These are phyloP conservation scores for Drosophila sp. DNA, from an alignment of 1,140 invertebrate genomes.

Conservation along the genomic window DNA sequence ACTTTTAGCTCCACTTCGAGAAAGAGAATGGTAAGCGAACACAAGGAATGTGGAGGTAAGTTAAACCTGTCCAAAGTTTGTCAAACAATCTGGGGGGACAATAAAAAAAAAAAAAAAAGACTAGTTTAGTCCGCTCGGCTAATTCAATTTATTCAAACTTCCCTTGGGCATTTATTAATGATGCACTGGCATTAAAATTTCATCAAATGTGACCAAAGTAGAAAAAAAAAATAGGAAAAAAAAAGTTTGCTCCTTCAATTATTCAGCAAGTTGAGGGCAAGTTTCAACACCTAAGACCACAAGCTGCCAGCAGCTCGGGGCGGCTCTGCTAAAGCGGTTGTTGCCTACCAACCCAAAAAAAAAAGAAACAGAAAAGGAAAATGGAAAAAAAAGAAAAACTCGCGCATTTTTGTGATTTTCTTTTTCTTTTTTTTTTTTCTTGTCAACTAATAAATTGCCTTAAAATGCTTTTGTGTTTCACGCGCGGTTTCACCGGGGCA, in stretches of 20 bases:
- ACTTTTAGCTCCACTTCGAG: constrained; percentile 23
- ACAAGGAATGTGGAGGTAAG: not conserved
- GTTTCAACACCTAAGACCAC: constrained; percentile 67
- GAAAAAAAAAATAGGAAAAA: constrained; percentile 30
- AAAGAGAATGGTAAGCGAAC: not conserved
- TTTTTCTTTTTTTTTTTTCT: constrained; percentile 38
- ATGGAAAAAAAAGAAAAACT: constrained; percentile 34
- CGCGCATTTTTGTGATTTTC: constrained; percentile 48
- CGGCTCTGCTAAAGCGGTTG: constrained; percentile 17
- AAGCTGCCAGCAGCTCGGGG: constrained; percentile 3
- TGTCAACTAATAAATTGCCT: constrained; percentile 74
- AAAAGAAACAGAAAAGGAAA: constrained; percentile 29
- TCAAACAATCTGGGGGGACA: constrained; percentile 48
- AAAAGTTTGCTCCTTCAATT: constrained; percentile 60
- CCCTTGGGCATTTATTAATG: constrained; percentile 70
- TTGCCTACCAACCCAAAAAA: constrained; percentile 10
- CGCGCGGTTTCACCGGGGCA: constrained; percentile 76
- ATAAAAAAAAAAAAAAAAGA: not conserved
- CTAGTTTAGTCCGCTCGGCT: constrained; percentile 41
- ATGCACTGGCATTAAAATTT: constrained; percentile 75
- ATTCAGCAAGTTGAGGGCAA: constrained; percentile 73
- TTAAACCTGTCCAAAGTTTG: constrained; percentile 60
- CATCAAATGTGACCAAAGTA: constrained; percentile 59
- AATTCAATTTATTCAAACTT: constrained; percentile 68
- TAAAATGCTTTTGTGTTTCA: constrained; percentile 77